phyloP scores from a whole-genome alignment of 2,888 invertebrate species.

The Heteromurus nitidus region DNA sequence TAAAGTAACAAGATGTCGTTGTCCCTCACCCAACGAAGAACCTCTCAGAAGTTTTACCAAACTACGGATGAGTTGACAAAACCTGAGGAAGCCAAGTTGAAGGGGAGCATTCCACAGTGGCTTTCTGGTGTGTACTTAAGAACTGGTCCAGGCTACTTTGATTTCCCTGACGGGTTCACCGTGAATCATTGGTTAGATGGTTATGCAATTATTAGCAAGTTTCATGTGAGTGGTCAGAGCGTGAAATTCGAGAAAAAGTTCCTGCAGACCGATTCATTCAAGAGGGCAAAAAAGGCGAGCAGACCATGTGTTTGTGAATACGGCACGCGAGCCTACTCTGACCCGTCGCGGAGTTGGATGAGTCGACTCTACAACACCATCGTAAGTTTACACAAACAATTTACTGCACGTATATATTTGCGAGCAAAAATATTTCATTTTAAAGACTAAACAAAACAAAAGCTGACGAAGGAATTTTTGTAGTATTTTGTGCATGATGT shows the following conservation, averaged over 20 bases:
- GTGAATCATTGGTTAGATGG: slow-evolving; percentile 67
- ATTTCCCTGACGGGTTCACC: slow-evolving; percentile 57
- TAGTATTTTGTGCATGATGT: too few species aligned
- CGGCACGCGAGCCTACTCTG: slow-evolving; percentile 54
- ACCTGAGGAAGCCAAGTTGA: slow-evolving; percentile 49
- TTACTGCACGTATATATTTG: too few species aligned
- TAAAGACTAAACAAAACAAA: too few species aligned
- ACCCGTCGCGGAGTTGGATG: slow-evolving; percentile 63
- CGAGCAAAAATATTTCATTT: too few species aligned
- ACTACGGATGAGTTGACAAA: slow-evolving; percentile 61
- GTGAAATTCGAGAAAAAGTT: slow-evolving; percentile 75
- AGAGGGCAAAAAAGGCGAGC: slow-evolving; percentile 72
- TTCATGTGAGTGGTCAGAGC: slow-evolving; percentile 58
- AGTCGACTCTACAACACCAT: slow-evolving; percentile 63
- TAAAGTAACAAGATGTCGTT: slow-evolving; percentile 38
- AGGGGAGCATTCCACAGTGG: slow-evolving; percentile 60
- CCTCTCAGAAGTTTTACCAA: slow-evolving; percentile 63
- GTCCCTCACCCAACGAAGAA: slow-evolving; percentile 53
- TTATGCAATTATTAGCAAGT: slow-evolving; percentile 65
- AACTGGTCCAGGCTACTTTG: slow-evolving; percentile 57
- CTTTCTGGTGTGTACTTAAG: slow-evolving; percentile 48
- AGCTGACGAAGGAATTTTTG: too few species aligned
- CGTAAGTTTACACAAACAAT: slow-evolving; percentile 36
- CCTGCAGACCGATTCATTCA: slow-evolving; percentile 77
- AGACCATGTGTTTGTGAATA: slow-evolving; percentile 60